Evolutionary conservation across 1,140 invertebrate species (phyloP).

Genomic region (Musca domestica): DNA sequence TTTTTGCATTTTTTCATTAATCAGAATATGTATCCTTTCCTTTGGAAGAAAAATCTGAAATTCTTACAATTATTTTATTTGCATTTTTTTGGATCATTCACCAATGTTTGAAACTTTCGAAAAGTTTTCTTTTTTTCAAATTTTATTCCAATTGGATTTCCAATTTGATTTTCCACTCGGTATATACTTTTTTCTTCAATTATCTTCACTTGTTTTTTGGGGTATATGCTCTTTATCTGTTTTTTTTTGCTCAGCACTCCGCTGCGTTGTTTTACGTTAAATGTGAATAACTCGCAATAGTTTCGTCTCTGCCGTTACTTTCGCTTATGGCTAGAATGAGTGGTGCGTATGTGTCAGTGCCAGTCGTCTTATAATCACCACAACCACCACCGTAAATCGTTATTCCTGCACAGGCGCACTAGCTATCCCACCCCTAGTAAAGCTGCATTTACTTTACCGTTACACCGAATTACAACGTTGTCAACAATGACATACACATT

Average conservation of each 20-base stretch:
- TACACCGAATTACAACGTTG: too few species aligned
- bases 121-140: neutral
- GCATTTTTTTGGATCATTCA: neutral
- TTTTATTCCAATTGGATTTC: neutral
- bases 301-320: too few species aligned
- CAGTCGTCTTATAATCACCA: neutral
- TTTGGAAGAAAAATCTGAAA: neutral
- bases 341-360: neutral
- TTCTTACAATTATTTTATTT: neutral
- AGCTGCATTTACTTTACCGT: too few species aligned
- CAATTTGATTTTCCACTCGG: too few species aligned
- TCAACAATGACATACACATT: too few species aligned
- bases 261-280: slow-evolving; percentile 9
- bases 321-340: too few species aligned
- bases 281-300: slow-evolving; percentile 1
- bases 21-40: neutral
- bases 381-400: neutral
- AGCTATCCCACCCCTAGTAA: too few species aligned
- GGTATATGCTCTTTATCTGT: neutral
- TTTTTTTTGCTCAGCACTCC: neutral
- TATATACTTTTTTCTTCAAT: too few species aligned
- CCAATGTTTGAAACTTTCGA: neutral
- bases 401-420: neutral
- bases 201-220: neutral
- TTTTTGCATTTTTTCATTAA: neutral